Evolutionary conservation across 1,140 invertebrate genomes (phyloP), one percentile per base, ranked within the genome.

Genomic region (Aphelinus certus): DNA sequence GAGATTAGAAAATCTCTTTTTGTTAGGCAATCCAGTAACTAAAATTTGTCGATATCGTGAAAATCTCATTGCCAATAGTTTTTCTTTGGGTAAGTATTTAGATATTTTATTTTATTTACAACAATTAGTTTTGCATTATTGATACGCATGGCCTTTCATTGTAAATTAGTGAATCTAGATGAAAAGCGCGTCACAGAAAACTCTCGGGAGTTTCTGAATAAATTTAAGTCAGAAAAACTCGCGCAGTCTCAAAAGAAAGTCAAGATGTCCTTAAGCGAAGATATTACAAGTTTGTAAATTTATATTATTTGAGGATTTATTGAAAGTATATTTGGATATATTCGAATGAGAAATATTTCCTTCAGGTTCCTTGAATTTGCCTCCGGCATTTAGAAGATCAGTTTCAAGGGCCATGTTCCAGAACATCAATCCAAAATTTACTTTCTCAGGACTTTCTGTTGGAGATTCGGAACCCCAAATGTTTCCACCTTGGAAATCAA

Each of bases 11-110:
- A 88, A 91, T 66, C 79, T 90, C 1, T 89, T 87, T 74, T 88
- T 93, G 53, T 85, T 84, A 60, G 90, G 89, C 0, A 93, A 93
- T 82, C 91, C 91, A 3, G 89, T 93, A 75, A 89, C 87, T 3
- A 88, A 84, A 76, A 84, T 85, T 76, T 89, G 90, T 79, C 87
- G 90, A 77, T 93, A 93, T 76, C 89, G 90, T 79, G 92, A 93
- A 84, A 91, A 88, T 69, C 81, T 93, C 7, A 92, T 92, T 75
- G 90, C 90, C 2, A 89, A 90, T 82, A 90, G 89, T 75, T 80
- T 87, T 69, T 86, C 86, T 77, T 83, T 92, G 77, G 87, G 92
- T 92, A 85, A 81, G 76, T 26, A 64, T 61, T 2, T 64, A 53
- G 10, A 66, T 9, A 53, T 53, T 53, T 53, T 53, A 6, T 53